Conservation (phyloP, 2,797 vertebrate genomes). For the Mionectes olivaceus region DNA sequence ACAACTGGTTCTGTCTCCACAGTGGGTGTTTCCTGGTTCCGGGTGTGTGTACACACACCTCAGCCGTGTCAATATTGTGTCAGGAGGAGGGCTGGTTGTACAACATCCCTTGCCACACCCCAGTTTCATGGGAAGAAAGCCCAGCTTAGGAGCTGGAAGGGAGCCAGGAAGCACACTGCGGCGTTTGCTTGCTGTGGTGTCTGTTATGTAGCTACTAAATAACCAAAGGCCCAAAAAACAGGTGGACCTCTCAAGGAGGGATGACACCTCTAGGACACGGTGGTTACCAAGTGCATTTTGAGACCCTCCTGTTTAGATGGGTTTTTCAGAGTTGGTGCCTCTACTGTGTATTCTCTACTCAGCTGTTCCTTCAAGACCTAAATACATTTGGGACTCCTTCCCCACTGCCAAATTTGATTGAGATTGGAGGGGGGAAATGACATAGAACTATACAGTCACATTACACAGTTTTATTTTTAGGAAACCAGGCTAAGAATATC, state of each 20-base stretch:
- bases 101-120: constrained; percentile 18
- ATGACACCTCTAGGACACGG: background rate
- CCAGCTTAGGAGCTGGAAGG: background rate
- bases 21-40: background rate
- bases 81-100: constrained; percentile 23
- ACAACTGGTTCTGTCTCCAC: background rate
- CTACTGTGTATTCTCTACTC: background rate
- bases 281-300: background rate
- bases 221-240: background rate
- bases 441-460: background rate
- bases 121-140: constrained; percentile 23
- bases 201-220: background rate
- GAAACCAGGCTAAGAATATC: constrained; percentile 50
- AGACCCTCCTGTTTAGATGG: background rate
- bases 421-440: background rate
- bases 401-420: background rate
- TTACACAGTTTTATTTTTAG: constrained; percentile 36
- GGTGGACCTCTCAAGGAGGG: background rate
- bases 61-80: constrained; percentile 1
- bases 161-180: background rate
- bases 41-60: background rate
- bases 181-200: background rate
- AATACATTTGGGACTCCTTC: background rate
- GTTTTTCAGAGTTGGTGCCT: background rate
- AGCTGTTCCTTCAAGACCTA: background rate